Base-by-base conservation (phyloP, 2,888 invertebrate species). In the Eupithecia vulgata region DNA sequence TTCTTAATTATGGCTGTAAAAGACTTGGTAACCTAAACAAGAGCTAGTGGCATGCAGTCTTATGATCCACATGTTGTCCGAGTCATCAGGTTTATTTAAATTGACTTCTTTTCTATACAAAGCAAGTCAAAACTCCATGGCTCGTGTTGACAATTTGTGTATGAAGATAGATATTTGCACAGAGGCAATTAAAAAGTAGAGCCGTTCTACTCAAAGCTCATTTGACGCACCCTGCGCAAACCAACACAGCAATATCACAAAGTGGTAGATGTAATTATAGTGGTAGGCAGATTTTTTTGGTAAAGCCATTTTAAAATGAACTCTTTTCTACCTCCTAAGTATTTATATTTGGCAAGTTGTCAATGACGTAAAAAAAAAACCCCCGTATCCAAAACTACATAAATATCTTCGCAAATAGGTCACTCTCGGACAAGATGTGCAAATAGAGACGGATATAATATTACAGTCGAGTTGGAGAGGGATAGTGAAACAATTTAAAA, bases 401-500 rank as follows among this genome's bases (percentile, higher is more conserved):
- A 21, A 69, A 69, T 17, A 69, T 45, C 34, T 69, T 40, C 45
- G 5, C 25, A 68, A 45, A 62, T 62, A 40, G 69, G 30, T 69
- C 42, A 62, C 45, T 69, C 17, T 45, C 21, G 45, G 45, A 69
- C 42, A 62, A 62, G 25, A 40, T 40, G 42, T 40, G 42, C 25
- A n/a, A 62, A 69, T 42, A 34, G 61, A 61, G 25, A 42, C 17
- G 21, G n/a, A 35, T 13, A 57, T 25, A 57, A 57, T 25, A 57
- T 57, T 25, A 25, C 25, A 25, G 57, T 13, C 7, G 67, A 30
- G 34, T n/a, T 12, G 13, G 66, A 71, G 25, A 13, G 64, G 25
- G 40, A 67, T 45, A 48, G 42, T 12, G 13, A 15, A 67, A 68
- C 57, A 52, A 66, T 68, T 69, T 62, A 52, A 66, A 69, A 75